phyloP scores from a whole-genome alignment of 2,113 vertebrate species.

The Odontesthes bonariensis region DNA sequence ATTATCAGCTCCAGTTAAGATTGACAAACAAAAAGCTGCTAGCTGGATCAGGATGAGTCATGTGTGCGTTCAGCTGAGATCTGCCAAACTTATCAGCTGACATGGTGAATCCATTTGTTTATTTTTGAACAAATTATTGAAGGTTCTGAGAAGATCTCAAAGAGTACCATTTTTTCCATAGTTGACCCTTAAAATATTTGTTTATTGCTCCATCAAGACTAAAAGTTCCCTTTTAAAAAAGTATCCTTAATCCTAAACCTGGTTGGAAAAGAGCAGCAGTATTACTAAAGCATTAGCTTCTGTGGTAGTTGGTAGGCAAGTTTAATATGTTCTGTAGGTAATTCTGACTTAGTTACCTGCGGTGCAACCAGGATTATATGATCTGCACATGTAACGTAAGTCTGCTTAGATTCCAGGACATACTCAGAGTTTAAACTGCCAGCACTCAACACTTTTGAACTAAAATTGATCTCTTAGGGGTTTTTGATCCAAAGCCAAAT shows the following conservation, averaged over 20 bases:
- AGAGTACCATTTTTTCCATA: not conserved
- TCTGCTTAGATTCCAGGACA: not conserved
- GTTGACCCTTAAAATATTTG: not conserved
- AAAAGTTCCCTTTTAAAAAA: no score
- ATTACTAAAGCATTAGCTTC: no score
- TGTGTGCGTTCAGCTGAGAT: slow-evolving; percentile 22
- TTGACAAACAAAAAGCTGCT: slow-evolving; percentile 16
- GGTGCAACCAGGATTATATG: no score
- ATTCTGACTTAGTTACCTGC: not conserved
- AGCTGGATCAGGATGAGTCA: slow-evolving; percentile 15
- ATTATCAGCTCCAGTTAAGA: slow-evolving; percentile 21
- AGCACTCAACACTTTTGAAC: not conserved
- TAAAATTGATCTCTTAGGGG: not conserved
- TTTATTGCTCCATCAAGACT: no score
- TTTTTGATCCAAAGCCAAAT: not conserved
- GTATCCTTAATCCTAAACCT: no score
- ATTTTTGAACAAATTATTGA: not conserved
- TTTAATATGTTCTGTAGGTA: not conserved
- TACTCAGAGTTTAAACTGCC: no score
- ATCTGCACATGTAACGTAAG: not conserved
- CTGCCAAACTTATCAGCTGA: slow-evolving; percentile 36
- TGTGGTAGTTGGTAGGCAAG: not conserved
- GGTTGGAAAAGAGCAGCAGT: no score
- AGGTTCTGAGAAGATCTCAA: not conserved
- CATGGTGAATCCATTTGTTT: not conserved